These are phyloP conservation scores for Carpatolechia fugitivella DNA, from an alignment of 2,888 invertebrate genomes.

Conservation along the genomic window DNA sequence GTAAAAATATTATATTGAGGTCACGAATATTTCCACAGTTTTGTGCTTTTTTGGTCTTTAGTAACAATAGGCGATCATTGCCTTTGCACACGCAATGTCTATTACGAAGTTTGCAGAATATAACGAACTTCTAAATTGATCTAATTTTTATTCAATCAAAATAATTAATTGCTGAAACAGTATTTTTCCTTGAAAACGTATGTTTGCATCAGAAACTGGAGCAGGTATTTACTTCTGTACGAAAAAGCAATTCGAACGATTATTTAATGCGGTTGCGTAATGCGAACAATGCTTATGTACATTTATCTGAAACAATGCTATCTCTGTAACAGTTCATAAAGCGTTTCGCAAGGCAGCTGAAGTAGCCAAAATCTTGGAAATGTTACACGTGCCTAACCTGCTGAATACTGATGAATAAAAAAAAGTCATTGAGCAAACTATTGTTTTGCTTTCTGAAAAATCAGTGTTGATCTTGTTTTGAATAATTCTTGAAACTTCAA, in stretches of 20 bases:
- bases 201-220: background rate
- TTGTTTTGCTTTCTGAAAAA: too few species aligned
- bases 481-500: too few species aligned
- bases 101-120: slow-evolving; percentile 33
- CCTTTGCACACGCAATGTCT: slow-evolving; percentile 62
- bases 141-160: background rate
- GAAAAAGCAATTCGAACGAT: slow-evolving; percentile 6
- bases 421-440: background rate
- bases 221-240: background rate
- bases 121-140: background rate
- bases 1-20: slow-evolving; percentile 24
- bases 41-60: slow-evolving; percentile 53
- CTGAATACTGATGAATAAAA: background rate
- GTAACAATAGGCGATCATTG: slow-evolving; percentile 59
- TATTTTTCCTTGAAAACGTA: background rate
- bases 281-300: slow-evolving; percentile 16
- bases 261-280: slow-evolving; percentile 15
- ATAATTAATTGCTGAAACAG: background rate
- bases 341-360: background rate
- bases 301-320: slow-evolving; percentile 14
- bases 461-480: too few species aligned
- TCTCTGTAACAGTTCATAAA: slow-evolving; percentile 15
- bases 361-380: background rate
- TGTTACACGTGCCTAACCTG: slow-evolving; percentile 11
- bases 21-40: slow-evolving; percentile 48